Evolutionary conservation across 2,113 vertebrate species (phyloP).

Genomic region (Hippolais icterina): DNA sequence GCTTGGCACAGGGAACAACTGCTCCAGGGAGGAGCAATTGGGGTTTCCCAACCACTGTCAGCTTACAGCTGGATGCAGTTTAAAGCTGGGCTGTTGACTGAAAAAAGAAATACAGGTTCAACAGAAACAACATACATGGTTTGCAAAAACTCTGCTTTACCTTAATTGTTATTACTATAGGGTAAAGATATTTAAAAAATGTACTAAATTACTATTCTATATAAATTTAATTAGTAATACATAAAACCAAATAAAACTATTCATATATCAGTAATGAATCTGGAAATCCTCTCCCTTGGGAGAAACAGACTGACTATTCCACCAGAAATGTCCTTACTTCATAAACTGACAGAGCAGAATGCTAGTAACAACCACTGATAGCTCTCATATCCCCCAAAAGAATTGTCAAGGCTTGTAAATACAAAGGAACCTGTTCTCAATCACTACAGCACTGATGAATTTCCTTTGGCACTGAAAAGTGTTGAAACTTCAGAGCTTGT

Average conservation of each 20-base stretch:
- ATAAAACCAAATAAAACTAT: conserved; percentile 60
- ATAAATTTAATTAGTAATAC: background rate
- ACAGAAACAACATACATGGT: accelerated
- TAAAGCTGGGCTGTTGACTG: background rate
- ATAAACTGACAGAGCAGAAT: conserved; percentile 56
- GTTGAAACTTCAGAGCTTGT: conserved; percentile 52
- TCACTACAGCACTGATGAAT: conserved; percentile 47
- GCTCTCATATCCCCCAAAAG: conserved; percentile 26
- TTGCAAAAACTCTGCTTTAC: background rate
- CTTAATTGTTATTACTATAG: background rate
- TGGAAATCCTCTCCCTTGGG: conserved; percentile 65
- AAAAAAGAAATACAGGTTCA: background rate
- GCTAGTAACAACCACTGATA: conserved; percentile 49
- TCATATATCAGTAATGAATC: conserved; percentile 2
- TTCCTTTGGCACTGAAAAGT: conserved; percentile 50
- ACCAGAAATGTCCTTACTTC: conserved; percentile 54
- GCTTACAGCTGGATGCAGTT: background rate
- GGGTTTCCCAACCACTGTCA: background rate
- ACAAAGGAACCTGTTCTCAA: conserved; percentile 44
- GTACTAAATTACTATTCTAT: background rate
- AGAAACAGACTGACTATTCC: conserved; percentile 63
- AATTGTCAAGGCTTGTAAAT: conserved; percentile 46
- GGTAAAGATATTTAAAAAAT: background rate
- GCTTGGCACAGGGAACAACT: background rate
- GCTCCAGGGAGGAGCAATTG: no score